Evolutionary conservation across 2,113 vertebrate species (phyloP).

Genomic region (Phoenicopterus ruber): DNA sequence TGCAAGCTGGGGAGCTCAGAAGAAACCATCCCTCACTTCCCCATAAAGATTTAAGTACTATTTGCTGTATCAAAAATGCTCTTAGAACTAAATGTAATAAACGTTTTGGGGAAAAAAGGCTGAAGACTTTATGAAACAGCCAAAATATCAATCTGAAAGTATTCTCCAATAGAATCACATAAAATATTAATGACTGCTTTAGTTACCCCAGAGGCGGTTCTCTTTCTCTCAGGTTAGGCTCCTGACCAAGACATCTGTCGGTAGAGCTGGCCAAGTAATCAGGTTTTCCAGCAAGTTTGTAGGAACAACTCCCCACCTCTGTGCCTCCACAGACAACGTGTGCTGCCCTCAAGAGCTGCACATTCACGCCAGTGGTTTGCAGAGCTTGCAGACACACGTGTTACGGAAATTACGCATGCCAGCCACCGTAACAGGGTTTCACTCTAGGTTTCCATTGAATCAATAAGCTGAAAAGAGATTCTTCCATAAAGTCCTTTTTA

Average conservation of each 20-base stretch:
- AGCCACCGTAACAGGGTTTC: neutral
- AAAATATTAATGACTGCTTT: neutral
- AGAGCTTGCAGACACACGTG: neutral
- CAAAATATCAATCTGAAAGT: neutral
- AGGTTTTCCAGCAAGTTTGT: neutral
- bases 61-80: neutral
- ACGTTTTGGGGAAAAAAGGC: neutral
- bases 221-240: neutral
- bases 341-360: accelerated
- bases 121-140: neutral
- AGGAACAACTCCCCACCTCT: neutral
- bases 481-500: too few relatives aligned
- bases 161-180: neutral
- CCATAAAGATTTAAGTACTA: neutral
- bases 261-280: neutral
- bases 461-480: neutral
- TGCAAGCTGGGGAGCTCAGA: neutral
- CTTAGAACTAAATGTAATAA: neutral
- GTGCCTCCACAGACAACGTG: accelerated
- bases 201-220: neutral
- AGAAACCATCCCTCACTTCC: neutral
- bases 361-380: accelerated
- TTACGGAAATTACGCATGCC: neutral
- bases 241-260: neutral
- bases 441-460: neutral